Conservation (phyloP, 2,797 vertebrate genomes). For the Hyperoplus immaculatus region DNA sequence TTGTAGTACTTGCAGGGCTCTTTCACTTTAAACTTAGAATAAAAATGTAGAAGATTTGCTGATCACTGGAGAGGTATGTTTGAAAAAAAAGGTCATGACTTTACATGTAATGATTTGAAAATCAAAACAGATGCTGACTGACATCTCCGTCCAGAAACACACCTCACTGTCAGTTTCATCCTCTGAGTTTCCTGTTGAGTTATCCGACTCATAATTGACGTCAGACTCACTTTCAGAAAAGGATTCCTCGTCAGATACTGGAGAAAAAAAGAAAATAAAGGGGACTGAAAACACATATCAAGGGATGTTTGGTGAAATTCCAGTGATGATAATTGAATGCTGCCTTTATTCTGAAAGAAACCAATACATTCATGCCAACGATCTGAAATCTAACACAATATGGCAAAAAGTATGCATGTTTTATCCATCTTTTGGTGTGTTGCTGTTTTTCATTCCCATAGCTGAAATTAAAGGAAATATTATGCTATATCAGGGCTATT, state of each 20-base stretch:
- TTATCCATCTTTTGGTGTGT: neutral
- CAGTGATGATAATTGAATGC: neutral
- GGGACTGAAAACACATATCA: neutral
- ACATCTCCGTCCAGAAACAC: neutral
- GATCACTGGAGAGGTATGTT: neutral
- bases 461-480: neutral
- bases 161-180: slow-evolving; percentile 15
- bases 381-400: neutral
- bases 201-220: neutral
- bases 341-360: neutral
- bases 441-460: neutral
- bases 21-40: neutral
- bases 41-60: neutral
- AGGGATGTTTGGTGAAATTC: neutral
- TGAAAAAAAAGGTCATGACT: neutral
- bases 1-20: slow-evolving; percentile 79
- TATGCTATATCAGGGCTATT: neutral
- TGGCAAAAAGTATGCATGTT: neutral
- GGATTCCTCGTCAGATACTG: neutral
- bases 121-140: neutral
- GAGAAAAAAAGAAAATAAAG: no score
- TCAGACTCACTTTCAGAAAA: neutral
- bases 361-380: neutral
- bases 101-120: neutral
- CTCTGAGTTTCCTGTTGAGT: neutral